phyloP scores from a whole-genome alignment of 2,888 invertebrate species.

The Nomada goodeniana region DNA sequence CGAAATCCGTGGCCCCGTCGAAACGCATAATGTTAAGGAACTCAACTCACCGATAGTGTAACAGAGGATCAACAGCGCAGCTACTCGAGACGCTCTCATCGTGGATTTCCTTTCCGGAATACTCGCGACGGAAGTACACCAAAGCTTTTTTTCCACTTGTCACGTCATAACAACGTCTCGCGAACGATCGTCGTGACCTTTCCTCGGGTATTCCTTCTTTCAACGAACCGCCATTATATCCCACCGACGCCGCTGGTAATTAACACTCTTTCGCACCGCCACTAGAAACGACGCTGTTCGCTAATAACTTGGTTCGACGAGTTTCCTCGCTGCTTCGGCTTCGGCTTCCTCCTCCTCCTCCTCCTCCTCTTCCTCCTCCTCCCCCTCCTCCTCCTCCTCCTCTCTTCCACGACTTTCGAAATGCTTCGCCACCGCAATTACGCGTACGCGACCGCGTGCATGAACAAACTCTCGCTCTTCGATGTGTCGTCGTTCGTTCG shows the following conservation, averaged over 20 bases:
- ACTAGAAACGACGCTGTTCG: constrained; percentile 46
- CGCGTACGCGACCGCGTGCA: not conserved
- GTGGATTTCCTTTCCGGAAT: constrained; percentile 65
- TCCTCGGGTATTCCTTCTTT: constrained; percentile 57
- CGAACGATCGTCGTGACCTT: constrained; percentile 31
- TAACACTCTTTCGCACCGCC: constrained; percentile 69
- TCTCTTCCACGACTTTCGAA: not conserved
- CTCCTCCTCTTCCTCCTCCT: not conserved
- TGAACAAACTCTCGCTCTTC: not conserved
- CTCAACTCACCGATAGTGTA: constrained; percentile 80
- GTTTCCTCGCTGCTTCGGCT: constrained; percentile 10
- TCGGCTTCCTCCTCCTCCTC: not conserved
- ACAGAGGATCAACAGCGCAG: constrained; percentile 75
- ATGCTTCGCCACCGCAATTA: not conserved
- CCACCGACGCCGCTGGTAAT: constrained; percentile 63
- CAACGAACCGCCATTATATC: constrained; percentile 76
- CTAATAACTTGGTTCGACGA: constrained; percentile 66
- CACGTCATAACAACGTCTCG: constrained; percentile 69
- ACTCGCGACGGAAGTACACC: constrained; percentile 62
- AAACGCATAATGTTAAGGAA: constrained; percentile 50
- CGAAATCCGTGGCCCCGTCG: not conserved
- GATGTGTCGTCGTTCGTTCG: not conserved
- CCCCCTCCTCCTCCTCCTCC: not conserved
- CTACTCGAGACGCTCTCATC: constrained; percentile 73
- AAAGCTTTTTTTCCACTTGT: constrained; percentile 55